These are phyloP conservation scores for Cyprinus carpio DNA, from an alignment of 2,113 vertebrate species.

Conservation along the genomic window DNA sequence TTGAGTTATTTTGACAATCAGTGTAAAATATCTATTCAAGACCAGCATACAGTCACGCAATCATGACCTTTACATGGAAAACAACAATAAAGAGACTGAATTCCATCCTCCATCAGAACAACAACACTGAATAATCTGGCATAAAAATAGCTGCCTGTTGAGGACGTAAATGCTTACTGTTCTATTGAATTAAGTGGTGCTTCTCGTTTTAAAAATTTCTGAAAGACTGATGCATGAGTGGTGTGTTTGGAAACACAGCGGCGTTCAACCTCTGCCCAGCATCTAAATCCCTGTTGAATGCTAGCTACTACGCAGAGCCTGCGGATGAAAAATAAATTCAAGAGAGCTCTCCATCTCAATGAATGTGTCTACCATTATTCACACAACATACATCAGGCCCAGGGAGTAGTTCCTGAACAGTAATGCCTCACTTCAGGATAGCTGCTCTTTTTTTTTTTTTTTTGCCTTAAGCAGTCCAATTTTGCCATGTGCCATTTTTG, in stretches of 20 bases:
- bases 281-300: slow-evolving; percentile 4
- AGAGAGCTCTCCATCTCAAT: slow-evolving; percentile 6
- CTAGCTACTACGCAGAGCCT: not conserved
- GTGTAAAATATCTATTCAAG: not conserved
- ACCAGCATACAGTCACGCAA: not conserved
- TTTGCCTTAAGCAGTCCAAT: too few relatives aligned
- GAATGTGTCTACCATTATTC: not conserved
- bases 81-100: not conserved
- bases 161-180: not conserved
- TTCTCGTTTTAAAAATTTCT: not conserved
- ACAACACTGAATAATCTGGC: not conserved
- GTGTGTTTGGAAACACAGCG: not conserved
- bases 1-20: not conserved
- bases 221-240: not conserved
- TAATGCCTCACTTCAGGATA: too few relatives aligned
- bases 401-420: not conserved
- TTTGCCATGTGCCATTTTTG: too few relatives aligned
- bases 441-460: too few relatives aligned
- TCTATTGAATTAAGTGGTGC: not conserved
- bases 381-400: not conserved
- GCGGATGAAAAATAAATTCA: slow-evolving; percentile 3
- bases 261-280: not conserved
- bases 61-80: not conserved
- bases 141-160: not conserved
- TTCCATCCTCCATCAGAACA: not conserved